Evolutionary conservation across 2,113 vertebrate genomes (phyloP), one percentile per base, ranked within the genome.

Genomic region (Dunckerocampus dactyliophorus): DNA sequence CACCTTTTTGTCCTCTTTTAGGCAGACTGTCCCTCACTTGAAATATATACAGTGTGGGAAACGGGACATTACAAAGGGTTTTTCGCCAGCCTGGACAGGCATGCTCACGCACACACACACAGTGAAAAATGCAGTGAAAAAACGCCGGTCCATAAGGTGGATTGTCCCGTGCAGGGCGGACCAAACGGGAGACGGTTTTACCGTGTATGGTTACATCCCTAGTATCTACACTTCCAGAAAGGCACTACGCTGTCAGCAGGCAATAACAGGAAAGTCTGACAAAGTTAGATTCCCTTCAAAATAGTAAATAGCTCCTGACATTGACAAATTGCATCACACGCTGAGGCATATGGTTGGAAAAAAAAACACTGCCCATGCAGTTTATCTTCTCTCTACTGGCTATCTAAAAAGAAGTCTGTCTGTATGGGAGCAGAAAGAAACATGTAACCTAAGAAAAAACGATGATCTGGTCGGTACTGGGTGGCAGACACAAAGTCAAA

Each of bases 361-460:
- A 42, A 74, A 64, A 67, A 77, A 62, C 65, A 58, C 49, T 49
- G 57, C 65, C 43, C 46, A 50, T 55, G 51, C 64, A 50, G 45
- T 75, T 76, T 78, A 48, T 71, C 47, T 75, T 63, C 54, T 72
- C 59, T 71, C 65, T 39, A 51, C 46, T 56, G 51, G 70, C 76
- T 71, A 68, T 77, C 68, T 71, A 62, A 82, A 63, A 84, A 82
- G 80, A 81, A 67, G 75, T 79, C 77, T 76, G 85, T 85, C 83
- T 85, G 88, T 64, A 77, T 21, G 57, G 47, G 31, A 62, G 63
- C 47, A 37, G 46, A 53, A 69, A 59, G n/a, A 73, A 68, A 69
- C 13, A 67, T 22, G 62, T 53, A 71, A 81, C 76, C 58, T 65
- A 52, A 70, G 62, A 67, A 34, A 47, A 59, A 67, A 54, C 71